Evolutionary conservation across 2,113 vertebrate genomes (phyloP), one percentile per base, ranked within the genome.

Genomic region (Electrona antarctica): DNA sequence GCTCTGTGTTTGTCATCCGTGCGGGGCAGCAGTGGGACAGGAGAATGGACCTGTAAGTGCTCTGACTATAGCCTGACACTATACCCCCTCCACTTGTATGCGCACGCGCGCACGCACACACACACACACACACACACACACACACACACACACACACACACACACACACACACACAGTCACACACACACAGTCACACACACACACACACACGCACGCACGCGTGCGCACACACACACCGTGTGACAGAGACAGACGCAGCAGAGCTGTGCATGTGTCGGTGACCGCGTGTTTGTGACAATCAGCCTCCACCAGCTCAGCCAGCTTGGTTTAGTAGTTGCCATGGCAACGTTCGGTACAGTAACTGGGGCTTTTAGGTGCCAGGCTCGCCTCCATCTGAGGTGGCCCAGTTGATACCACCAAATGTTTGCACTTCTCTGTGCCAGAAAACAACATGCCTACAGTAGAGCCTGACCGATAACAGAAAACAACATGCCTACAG

Each of bases 261-360:
- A 33, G 13, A 62, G 60, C 7, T 86, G 89, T 86, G 81, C 74
- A 80, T 86, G 86, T 89, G 87, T 80, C 76, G 67, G 87, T 88
- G 87, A 89, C 90, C 85, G 79, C 85, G 79, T 84, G 83, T 87
- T 89, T 83, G 84, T 87, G 86, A 89, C 87, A 90, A 88, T 87
- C 89, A 85, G 79, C 76, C 79, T 80, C 73, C 76, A 76, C 85
- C 84, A 66, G 33, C 33, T 41, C 33, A 41, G 33, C 33, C 79
- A 82, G 64, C 71, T 77, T 84, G 83, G 76, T 85, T 85, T 85
- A 80, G 87, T 45, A 77, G 89, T 89, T 88, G 82, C 89, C 77
- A 83, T 88, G 82, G 86, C 79, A 84, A 90, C 87, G 50, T 13
- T 7, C 47, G 41, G 76, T 78, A 85, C 85, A 81, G 83, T 86